Evolutionary conservation across 2,113 vertebrate species (phyloP).

Genomic region (Eudyptes chrysolophus): DNA sequence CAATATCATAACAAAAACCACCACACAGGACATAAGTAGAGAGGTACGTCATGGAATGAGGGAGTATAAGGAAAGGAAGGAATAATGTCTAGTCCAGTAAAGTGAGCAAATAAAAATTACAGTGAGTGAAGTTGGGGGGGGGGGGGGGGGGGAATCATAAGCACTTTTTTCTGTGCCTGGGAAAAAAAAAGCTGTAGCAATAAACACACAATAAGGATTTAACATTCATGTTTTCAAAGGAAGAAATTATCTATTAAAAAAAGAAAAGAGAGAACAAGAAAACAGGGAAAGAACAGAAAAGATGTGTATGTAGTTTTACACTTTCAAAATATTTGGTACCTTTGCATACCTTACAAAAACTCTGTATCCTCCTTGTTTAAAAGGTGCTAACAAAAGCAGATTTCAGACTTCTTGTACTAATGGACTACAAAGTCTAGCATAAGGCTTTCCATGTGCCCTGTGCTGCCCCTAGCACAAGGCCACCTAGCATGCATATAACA

Average conservation of each 20-base stretch:
- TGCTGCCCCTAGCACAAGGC: neutral
- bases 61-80: neutral
- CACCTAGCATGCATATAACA: neutral
- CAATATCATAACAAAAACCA: accelerated
- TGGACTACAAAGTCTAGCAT: accelerated
- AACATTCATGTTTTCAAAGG: neutral
- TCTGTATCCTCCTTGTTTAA: neutral
- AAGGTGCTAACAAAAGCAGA: neutral
- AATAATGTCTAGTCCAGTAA: neutral
- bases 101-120: neutral
- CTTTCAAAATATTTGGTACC: neutral
- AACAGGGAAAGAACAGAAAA: neutral
- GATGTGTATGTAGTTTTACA: neutral
- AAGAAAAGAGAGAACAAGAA: neutral
- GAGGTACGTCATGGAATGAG: neutral
- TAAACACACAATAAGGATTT: neutral
- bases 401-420: neutral
- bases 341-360: neutral
- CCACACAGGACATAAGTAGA: neutral
- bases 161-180: neutral
- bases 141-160: neutral
- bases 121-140: neutral
- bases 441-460: neutral
- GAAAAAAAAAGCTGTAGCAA: neutral
- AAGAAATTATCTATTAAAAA: neutral